Evolutionary conservation across 2,113 vertebrate species (phyloP).

Genomic region (Actenoides lindsayi): DNA sequence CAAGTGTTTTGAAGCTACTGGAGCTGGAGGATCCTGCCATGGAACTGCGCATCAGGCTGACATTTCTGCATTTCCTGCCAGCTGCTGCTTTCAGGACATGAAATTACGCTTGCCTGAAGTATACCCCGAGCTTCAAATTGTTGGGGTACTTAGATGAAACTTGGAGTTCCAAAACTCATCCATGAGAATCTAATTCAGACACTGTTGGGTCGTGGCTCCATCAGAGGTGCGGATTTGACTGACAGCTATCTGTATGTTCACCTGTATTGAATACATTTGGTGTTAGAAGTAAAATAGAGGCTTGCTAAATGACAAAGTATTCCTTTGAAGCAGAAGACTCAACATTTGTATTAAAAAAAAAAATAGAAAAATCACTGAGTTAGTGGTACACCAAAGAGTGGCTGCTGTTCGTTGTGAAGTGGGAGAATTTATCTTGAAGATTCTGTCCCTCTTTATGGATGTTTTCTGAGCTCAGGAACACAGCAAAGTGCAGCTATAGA

Average conservation of each 20-base stretch:
- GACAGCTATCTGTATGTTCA: not conserved
- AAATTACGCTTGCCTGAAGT: not conserved
- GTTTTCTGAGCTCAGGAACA: not conserved
- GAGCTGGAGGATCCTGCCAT: not conserved
- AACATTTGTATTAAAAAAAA: not conserved
- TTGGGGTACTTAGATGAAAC: not conserved
- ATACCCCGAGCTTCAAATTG: not conserved
- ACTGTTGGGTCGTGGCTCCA: not conserved
- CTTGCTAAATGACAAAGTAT: not conserved
- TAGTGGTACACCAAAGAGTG: not conserved
- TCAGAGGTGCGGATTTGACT: not conserved
- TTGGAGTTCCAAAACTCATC: not conserved
- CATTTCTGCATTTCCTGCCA: not conserved
- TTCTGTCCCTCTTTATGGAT: not conserved
- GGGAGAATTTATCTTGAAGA: not conserved
- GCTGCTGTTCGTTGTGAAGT: not conserved
- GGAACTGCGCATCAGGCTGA: not conserved
- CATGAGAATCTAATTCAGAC: not conserved
- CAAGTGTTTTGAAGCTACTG: not conserved
- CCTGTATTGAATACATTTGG: not conserved
- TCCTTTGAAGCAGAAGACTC: not conserved
- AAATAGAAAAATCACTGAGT: not conserved
- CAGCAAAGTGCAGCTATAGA: not conserved
- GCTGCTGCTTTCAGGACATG: not conserved
- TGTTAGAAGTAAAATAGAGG: not conserved